A percentile compares a stretch with the other conserved stretches of the same genome.
phyloP scores from a whole-genome alignment of 2,797 vertebrate species.

The Eospalax fontanierii region DNA sequence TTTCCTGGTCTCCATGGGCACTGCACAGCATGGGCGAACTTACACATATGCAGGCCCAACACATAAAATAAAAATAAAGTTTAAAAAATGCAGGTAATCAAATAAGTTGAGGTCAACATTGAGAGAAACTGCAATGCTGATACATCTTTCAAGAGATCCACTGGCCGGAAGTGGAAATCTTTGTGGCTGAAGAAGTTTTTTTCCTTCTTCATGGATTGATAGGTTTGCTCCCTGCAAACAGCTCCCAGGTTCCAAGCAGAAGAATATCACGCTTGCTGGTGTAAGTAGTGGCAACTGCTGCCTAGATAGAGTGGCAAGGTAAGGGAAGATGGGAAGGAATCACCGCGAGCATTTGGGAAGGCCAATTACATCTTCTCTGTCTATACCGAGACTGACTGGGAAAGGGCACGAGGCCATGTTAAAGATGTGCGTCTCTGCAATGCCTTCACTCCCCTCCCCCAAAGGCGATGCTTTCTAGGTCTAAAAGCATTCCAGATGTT shows the following conservation, averaged over 20 bases:
- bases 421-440: background rate
- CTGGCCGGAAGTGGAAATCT: background rate
- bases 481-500: constrained; percentile 36
- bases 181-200: background rate
- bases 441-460: background rate
- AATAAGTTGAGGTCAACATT: background rate
- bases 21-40: no score
- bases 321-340: background rate
- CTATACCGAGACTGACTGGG: background rate
- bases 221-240: background rate
- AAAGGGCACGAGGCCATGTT: background rate
- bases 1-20: no score
- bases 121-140: background rate
- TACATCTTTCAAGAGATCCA: background rate
- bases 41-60: no score
- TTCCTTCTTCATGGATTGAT: background rate
- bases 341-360: background rate
- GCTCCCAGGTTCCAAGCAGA: background rate
- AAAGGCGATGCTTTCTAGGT: background rate
- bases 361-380: background rate
- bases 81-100: background rate
- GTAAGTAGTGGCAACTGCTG: background rate
- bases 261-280: background rate
- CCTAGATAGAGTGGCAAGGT: background rate
- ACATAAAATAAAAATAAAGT: no score